Base-by-base conservation (phyloP, 2,888 invertebrate species). In the Cataglyphis cursor region DNA sequence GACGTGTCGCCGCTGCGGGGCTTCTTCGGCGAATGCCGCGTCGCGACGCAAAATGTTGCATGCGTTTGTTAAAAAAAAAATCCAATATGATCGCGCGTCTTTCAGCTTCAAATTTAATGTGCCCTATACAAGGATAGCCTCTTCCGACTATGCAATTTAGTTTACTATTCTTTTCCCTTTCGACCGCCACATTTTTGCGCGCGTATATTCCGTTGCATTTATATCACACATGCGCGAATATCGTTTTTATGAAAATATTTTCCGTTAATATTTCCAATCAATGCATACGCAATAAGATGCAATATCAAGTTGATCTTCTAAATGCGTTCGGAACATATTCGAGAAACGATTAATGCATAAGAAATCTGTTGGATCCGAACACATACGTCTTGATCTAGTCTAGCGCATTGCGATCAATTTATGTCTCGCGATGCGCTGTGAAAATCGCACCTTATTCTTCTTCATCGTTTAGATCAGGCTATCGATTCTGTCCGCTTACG, bases 1-100 rank as follows among this genome's bases (percentile, higher is more conserved):
- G 78, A 86, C 78, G 80, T 87, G 87, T 90, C 81, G 81, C 84
- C 85, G 82, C 85, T 78, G 76, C 82, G 82, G 83, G 82, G 85
- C 84, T 84, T 84, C 89, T 81, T 74, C 76, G 81, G 48, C 75
- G 80, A 83, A 83, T 41, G 57, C 59, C 68, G 24, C 51, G 64
- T 8, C 83, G 72, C 68, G 75, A 51, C 82, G 73, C 65, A 24
- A 21, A 15, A 64, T 51, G 51, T 66, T 54, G 78, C 70, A 15
- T 24, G 57, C 72, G 12, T 24, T 51, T 54, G 70, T 5, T 31
- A 35, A 31, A 54, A 31, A 28, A 31, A 31, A 35, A 35, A 35
- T 35, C 35, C 6, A 35, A 57, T 28, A 41, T 38, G 35, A 64
- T 1, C 31, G 18, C 9, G 28, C 31, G n/a, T 28, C 57, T 12